Evolutionary conservation across 2,888 invertebrate species (phyloP), one percentile per base, ranked within the genome.

Genomic region (Bursaphelenchus okinawaensis): DNA sequence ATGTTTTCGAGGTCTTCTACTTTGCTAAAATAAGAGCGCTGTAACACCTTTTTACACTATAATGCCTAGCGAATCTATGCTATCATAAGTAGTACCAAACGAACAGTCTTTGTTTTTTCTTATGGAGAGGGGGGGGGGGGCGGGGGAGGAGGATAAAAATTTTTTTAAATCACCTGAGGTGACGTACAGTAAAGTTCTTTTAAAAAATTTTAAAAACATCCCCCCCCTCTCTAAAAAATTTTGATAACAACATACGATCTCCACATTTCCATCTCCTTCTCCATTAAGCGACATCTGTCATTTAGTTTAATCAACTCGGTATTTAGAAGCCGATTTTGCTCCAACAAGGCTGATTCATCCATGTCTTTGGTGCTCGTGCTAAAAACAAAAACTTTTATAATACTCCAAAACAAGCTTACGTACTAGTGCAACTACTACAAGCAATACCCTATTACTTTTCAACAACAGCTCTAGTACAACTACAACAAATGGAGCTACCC

Each of bases 281-380:
- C 79, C 57, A 84, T 83, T 28, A 80, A 80, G 52, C 83, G 80
- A 58, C 83, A 75, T 26, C 84, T 80, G 27, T 79, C 74, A 55
- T 83, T 82, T 67, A 86, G 75, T 58, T 85, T 83, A 28, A 84
- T 72, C n/a, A 86, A 83, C 75, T 86, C 86, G 62, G 84, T 83
- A 69, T 85, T 86, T 31, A 86, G 77, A 69, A 86, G 85, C 40
- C 84, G 79, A 73, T 86, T 86, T 74, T 85, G 84, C 16, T 73
- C 69, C 1, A 68, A 64, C 8, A 75, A 52, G 3, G 70, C 59
- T 19, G 68, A 19, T 22, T 65, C 63, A 50, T 67, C 62, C 8
- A 55, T 59, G 23, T 52, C 31, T 31, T 66, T 66, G 27, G 24
- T 23, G 22, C 60, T 59, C 4, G 9, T 22, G 40, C 23, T 20